Percentiles rank a stretch among this genome's conserved stretches.
Conservation (phyloP, 2,113 vertebrate species). For the Grallaria varia region DNA sequence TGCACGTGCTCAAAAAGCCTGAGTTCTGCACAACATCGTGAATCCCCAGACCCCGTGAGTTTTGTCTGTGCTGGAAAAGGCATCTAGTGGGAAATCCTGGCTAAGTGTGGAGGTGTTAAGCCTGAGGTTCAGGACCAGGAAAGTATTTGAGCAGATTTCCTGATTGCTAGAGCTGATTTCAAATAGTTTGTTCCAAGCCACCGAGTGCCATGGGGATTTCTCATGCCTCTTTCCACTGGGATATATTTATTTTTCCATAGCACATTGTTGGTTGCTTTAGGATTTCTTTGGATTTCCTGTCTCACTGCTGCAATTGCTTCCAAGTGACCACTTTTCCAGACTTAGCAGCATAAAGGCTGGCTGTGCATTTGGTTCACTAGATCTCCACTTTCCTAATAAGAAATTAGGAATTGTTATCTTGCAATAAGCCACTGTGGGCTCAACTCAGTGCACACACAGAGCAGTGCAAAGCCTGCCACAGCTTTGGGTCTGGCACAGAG, state of each 20-base stretch:
- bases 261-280: conserved; percentile 55
- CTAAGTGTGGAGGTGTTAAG: background rate
- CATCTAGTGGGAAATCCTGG: background rate
- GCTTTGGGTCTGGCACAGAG: background rate
- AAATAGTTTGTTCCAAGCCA: conserved; percentile 42
- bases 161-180: conserved; percentile 44
- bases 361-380: conserved; percentile 2
- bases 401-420: background rate
- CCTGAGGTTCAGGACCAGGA: conserved; percentile 18
- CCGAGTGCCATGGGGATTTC: conserved; percentile 37
- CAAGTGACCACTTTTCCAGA: conserved; percentile 35
- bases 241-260: conserved; percentile 64
- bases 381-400: background rate
- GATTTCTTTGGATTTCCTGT: conserved; percentile 58
- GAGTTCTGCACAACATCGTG: background rate
- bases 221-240: conserved; percentile 53
- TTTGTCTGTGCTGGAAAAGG: background rate
- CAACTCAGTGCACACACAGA: background rate
- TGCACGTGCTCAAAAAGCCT: background rate
- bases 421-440: background rate
- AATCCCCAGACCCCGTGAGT: background rate
- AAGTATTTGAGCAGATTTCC: conserved; percentile 63
- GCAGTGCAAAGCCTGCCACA: background rate
- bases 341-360: background rate
- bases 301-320: background rate